Percentiles rank a stretch among this genome's conserved stretches.
These are phyloP conservation scores for Oscheius sp. DNA, from an alignment of 2,888 invertebrate species.

Conservation along the genomic window DNA sequence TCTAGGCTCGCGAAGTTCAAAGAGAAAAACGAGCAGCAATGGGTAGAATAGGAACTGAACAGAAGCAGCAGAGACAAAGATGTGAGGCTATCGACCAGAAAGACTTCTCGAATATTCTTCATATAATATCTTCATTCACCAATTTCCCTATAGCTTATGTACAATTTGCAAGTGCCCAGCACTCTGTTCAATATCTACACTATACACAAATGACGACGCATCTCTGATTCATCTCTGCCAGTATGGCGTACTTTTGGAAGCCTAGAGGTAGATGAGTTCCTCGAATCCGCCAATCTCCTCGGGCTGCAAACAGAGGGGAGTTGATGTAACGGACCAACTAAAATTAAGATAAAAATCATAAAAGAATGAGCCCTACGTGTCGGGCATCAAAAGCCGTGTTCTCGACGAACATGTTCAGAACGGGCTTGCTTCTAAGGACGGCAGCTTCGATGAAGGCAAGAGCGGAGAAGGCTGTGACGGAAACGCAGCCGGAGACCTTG, in stretches of 20 bases:
- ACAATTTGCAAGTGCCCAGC: not conserved
- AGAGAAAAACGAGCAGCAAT: too few relatives aligned
- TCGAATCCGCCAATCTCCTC: conserved; percentile 45
- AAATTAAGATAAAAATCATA: not conserved
- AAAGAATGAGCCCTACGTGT: conserved; percentile 18
- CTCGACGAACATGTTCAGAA: conserved; percentile 48
- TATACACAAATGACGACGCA: conserved; percentile 48
- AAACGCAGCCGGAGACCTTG: conserved; percentile 45
- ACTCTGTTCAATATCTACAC: not conserved
- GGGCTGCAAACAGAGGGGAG: conserved; percentile 44
- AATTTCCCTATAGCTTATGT: too few relatives aligned
- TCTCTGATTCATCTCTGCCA: conserved; percentile 39
- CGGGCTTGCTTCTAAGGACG: conserved; percentile 35
- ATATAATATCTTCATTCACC: too few relatives aligned
- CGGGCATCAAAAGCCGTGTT: conserved; percentile 41
- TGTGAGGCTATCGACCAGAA: conserved; percentile 1
- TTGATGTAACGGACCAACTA: conserved; percentile 48
- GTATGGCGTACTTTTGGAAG: conserved; percentile 45
- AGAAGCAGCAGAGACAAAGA: not conserved
- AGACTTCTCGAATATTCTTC: not conserved
- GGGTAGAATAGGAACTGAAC: too few relatives aligned
- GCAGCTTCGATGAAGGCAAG: conserved; percentile 54
- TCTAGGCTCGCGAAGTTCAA: not conserved
- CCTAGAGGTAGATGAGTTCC: conserved; percentile 43
- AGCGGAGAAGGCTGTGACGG: conserved; percentile 47